phyloP scores from a whole-genome alignment of 1,140 invertebrate genomes.

The Saccostrea glomerata region DNA sequence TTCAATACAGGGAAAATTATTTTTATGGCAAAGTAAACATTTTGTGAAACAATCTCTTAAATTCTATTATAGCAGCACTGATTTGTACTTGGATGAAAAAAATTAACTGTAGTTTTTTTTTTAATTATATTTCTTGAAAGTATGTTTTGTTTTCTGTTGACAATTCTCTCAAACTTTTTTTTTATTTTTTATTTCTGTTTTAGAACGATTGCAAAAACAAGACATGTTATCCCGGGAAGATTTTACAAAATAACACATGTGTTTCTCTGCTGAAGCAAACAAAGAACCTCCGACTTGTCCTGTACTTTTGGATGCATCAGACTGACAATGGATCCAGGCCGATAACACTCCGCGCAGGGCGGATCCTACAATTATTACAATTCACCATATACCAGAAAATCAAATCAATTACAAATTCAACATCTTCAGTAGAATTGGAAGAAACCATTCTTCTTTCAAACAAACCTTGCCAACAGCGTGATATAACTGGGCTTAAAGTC shows the following conservation, averaged over 20 bases:
- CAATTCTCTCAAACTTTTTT: no score
- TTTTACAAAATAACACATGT: conserved; percentile 10
- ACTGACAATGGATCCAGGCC: neutral
- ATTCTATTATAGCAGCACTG: no score
- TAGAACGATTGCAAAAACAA: conserved; percentile 20
- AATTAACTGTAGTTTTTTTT: no score
- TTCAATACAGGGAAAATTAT: no score
- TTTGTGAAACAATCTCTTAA: no score
- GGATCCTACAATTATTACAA: neutral
- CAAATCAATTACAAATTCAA: neutral
- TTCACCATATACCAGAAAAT: neutral
- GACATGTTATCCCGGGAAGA: conserved; percentile 39
- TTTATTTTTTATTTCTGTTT: conserved; percentile 17
- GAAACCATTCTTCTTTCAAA: neutral
- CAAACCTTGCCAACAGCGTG: neutral
- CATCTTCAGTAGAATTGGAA: neutral
- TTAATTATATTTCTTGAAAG: no score
- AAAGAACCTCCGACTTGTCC: conserved; percentile 36
- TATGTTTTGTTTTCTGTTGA: no score
- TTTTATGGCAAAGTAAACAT: no score
- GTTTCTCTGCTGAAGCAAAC: neutral
- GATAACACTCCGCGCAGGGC: neutral
- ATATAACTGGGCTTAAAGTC: neutral
- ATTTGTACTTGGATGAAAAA: no score
- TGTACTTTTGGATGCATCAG: neutral